These are phyloP conservation scores for Hydra vulgaris DNA, from an alignment of 30 jellyfish, hydroid and myxozoan genomes.

Conservation along the genomic window DNA sequence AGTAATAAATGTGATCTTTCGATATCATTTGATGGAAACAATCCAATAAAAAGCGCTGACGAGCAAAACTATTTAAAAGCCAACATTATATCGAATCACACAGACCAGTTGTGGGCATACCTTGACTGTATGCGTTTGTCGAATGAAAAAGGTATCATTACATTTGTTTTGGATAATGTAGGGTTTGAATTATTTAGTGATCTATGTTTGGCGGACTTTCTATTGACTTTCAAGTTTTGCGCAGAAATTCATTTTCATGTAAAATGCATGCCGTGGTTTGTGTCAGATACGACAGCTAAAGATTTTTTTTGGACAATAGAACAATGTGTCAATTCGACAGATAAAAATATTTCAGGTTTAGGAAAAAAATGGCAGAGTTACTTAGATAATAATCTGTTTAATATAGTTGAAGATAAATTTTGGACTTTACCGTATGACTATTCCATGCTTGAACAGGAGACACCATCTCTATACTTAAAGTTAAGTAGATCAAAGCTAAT, in stretches of 20 bases:
- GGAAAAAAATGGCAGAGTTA: slow-evolving; percentile 70
- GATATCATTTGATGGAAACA: slow-evolving; percentile 68
- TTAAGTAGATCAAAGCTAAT: slow-evolving; percentile 50
- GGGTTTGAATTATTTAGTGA: slow-evolving; percentile 89
- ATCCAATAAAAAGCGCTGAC: slow-evolving; percentile 61
- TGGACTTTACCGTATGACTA: slow-evolving; percentile 80
- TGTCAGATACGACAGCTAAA: slow-evolving; percentile 56
- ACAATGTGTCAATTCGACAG: slow-evolving; percentile 57
- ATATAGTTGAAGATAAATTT: slow-evolving; percentile 47
- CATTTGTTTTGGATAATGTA: slow-evolving; percentile 82
- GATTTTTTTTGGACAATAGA: slow-evolving; percentile 84
- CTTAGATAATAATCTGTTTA: slow-evolving; percentile 54
- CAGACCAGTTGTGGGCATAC: slow-evolving; percentile 66
- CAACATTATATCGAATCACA: slow-evolving; percentile 66
- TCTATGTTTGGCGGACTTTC: slow-evolving; percentile 81
- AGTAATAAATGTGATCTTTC: slow-evolving; percentile 97
- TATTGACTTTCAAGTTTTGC: slow-evolving; percentile 59
- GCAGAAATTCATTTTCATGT: slow-evolving; percentile 69
- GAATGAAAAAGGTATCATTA: slow-evolving; percentile 53
- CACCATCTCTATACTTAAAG: slow-evolving; percentile 57
- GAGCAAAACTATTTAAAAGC: slow-evolving; percentile 66
- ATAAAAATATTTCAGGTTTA: slow-evolving; percentile 33
- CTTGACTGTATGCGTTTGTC: slow-evolving; percentile 5
- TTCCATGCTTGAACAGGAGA: slow-evolving; percentile 51
- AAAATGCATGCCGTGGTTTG: slow-evolving; percentile 97